A percentile compares a stretch with the other conserved stretches of the same genome.
Conservation (phyloP, 2,113 vertebrate species). For the Thomomys bottae region DNA sequence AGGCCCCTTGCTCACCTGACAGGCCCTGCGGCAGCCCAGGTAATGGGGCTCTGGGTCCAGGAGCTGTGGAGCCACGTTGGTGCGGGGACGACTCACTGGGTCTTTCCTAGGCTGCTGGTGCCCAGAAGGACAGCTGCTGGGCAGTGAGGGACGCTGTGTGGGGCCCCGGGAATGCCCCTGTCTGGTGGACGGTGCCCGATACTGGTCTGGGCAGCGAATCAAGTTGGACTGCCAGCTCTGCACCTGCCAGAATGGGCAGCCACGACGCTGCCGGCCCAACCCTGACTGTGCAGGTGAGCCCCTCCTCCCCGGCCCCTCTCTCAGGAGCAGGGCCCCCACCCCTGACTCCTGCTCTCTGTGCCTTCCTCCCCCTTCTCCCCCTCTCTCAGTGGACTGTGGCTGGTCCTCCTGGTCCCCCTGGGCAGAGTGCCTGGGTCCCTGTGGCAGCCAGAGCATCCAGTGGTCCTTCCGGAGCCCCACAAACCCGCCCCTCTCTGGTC, state of each 20-base stretch:
- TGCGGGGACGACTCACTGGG: background rate
- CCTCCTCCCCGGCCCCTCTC: too few species aligned
- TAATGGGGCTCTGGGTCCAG: conserved; percentile 58
- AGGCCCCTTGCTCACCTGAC: conserved; percentile 72
- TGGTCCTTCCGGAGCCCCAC: conserved; percentile 96
- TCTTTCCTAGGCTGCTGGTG: conserved; percentile 91
- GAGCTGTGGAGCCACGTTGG: rapidly evolving
- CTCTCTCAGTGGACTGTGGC: conserved; percentile 89
- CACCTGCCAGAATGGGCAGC: conserved; percentile 88
- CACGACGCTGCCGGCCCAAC: conserved; percentile 86
- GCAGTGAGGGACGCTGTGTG: conserved; percentile 84
- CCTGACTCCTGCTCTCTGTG: background rate
- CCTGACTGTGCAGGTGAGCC: conserved; percentile 88
- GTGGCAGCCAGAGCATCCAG: conserved; percentile 92
- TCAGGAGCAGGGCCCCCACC: background rate
- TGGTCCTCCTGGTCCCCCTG: conserved; percentile 95
- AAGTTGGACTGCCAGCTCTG: conserved; percentile 90
- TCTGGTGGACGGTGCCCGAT: conserved; percentile 84
- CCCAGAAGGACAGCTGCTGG: conserved; percentile 87
- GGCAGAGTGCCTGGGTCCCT: conserved; percentile 91
- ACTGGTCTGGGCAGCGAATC: conserved; percentile 84
- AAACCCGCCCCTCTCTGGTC: conserved; percentile 87
- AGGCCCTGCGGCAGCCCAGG: conserved; percentile 87
- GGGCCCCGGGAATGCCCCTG: conserved; percentile 85
- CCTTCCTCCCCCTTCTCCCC: background rate